A percentile compares a stretch with the other conserved stretches of the same genome.
phyloP scores from a whole-genome alignment of 53 echinoderm and acorn worm species.

The Apostichopus leukothele region DNA sequence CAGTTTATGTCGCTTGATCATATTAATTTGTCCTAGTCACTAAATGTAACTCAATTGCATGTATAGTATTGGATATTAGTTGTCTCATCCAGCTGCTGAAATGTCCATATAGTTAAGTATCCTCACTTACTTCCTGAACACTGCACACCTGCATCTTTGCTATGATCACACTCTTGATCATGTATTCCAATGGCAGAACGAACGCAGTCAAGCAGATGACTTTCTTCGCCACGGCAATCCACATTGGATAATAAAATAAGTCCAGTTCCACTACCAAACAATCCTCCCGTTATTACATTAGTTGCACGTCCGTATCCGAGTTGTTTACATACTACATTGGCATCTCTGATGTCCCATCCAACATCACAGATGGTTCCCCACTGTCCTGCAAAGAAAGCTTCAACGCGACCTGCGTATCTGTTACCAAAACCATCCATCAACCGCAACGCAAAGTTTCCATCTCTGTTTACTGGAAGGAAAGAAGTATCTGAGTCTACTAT shows the following conservation, averaged over 20 bases:
- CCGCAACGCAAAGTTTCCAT: not conserved
- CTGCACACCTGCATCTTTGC: not conserved
- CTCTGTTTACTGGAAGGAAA: not conserved
- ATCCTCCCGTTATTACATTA: not conserved
- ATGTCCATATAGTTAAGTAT: too few relatives aligned
- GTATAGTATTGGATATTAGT: too few relatives aligned
- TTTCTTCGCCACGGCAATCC: not conserved
- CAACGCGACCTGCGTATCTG: not conserved
- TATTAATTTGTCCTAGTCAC: too few relatives aligned
- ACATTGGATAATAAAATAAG: not conserved
- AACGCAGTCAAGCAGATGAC: not conserved
- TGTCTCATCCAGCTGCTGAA: too few relatives aligned
- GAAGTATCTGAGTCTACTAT: too few relatives aligned
- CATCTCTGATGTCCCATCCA: not conserved
- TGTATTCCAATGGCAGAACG: not conserved
- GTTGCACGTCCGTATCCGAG: not conserved
- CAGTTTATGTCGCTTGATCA: too few relatives aligned
- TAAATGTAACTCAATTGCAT: too few relatives aligned
- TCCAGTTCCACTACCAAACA: not conserved
- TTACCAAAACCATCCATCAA: not conserved
- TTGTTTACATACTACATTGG: not conserved
- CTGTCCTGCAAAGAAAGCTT: not conserved
- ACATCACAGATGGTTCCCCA: not conserved
- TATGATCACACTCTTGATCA: not conserved
- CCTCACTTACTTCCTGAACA: not conserved